Conservation (phyloP, 2,888 invertebrate genomes). For the Carcina quercana region DNA sequence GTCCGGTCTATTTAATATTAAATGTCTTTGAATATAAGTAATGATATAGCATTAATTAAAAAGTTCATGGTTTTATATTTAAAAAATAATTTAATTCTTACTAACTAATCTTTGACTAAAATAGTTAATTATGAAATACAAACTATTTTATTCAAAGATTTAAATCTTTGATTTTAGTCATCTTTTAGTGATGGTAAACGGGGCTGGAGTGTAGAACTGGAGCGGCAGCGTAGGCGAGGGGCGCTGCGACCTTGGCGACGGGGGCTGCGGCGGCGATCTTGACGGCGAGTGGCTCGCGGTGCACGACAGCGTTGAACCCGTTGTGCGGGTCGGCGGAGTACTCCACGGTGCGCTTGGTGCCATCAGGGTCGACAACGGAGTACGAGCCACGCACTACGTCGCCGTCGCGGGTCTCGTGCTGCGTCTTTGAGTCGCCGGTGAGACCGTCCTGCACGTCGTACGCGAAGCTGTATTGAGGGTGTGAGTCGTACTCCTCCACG, state of each 20-base stretch:
- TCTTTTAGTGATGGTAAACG: constrained; percentile 1
- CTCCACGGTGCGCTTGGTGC: constrained; percentile 72
- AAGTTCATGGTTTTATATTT: too few species aligned
- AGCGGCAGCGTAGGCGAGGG: background rate
- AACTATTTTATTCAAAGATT: too few species aligned
- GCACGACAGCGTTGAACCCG: constrained; percentile 74
- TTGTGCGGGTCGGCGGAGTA: constrained; percentile 63
- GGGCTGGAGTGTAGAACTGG: background rate
- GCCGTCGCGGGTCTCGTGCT: constrained; percentile 61
- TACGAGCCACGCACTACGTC: constrained; percentile 68
- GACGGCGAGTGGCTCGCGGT: constrained; percentile 46
- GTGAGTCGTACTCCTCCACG: constrained; percentile 41
- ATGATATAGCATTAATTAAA: too few species aligned
- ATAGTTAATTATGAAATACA: too few species aligned
- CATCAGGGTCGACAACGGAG: constrained; percentile 72
- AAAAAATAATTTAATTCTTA: too few species aligned
- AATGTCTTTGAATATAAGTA: too few species aligned
- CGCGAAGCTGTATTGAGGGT: constrained; percentile 63
- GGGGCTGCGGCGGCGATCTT: constrained; percentile 32
- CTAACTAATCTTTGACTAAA: too few species aligned
- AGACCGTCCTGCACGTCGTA: constrained; percentile 73
- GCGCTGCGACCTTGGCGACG: constrained; percentile 12
- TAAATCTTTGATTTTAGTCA: too few species aligned
- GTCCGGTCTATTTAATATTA: too few species aligned
- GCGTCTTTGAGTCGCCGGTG: constrained; percentile 63